A percentile compares a stretch with the other conserved stretches of the same genome.
These are phyloP conservation scores for Perithous albicinctus DNA, from an alignment of 2,888 invertebrate genomes.

Conservation along the genomic window DNA sequence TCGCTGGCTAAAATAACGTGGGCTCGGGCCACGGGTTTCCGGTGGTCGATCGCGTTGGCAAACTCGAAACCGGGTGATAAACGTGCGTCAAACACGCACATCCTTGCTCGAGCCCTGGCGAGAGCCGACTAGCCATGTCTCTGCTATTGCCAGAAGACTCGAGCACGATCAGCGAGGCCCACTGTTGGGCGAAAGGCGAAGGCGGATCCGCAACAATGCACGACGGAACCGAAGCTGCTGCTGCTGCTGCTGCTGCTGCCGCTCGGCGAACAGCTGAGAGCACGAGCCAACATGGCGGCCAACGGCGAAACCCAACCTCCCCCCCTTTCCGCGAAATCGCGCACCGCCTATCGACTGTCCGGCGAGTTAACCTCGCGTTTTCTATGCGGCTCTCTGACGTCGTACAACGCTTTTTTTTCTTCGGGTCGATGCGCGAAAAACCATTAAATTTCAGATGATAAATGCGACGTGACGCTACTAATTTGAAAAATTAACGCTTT, in stretches of 20 bases:
- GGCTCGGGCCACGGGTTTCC: slow-evolving; percentile 62
- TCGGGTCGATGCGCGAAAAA: not conserved
- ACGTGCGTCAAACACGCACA: slow-evolving; percentile 68
- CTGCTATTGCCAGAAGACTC: slow-evolving; percentile 41
- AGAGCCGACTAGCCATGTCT: slow-evolving; percentile 74
- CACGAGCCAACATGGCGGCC: slow-evolving; percentile 47
- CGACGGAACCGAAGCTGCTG: slow-evolving; percentile 16
- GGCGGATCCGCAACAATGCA: slow-evolving; percentile 44
- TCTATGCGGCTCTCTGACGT: not conserved
- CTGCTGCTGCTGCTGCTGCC: slow-evolving; percentile 39
- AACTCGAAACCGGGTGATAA: slow-evolving; percentile 66
- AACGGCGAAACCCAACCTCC: too few species aligned
- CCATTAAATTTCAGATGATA: not conserved
- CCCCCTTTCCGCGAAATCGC: not conserved
- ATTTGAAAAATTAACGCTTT: too few species aligned
- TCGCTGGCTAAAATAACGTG: slow-evolving; percentile 58
- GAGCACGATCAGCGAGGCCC: slow-evolving; percentile 6
- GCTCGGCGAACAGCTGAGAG: slow-evolving; percentile 52
- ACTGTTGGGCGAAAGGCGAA: slow-evolving; percentile 29
- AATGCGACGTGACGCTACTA: too few species aligned
- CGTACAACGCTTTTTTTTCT: not conserved
- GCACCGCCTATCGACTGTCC: not conserved
- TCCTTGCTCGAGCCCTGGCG: slow-evolving; percentile 78
- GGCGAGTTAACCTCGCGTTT: not conserved
- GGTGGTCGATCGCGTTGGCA: slow-evolving; percentile 68